phyloP scores from a whole-genome alignment of 1,140 invertebrate species.

The Drosophila pruinosa region DNA sequence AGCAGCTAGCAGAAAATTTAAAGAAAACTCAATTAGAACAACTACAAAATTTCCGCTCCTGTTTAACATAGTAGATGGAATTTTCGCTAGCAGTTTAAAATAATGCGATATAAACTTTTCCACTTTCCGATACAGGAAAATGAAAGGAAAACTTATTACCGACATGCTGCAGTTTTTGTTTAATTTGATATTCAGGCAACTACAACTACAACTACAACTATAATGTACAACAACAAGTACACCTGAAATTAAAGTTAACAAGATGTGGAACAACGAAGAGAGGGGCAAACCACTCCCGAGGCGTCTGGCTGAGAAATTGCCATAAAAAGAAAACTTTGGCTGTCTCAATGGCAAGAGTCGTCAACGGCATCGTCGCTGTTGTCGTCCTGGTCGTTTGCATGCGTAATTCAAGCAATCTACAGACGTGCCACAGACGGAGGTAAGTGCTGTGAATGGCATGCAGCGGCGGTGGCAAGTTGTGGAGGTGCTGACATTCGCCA shows the following conservation, averaged over 20 bases:
- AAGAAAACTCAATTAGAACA: neutral
- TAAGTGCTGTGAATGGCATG: constrained; percentile 9
- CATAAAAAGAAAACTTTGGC: constrained; percentile 70
- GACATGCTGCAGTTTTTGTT: constrained; percentile 59
- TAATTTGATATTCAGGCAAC: constrained; percentile 56
- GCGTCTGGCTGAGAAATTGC: constrained; percentile 66
- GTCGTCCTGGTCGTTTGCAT: constrained; percentile 47
- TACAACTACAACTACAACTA: constrained; percentile 13
- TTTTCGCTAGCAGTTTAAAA: constrained; percentile 34
- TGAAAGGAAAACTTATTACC: constrained; percentile 46
- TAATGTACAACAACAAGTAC: constrained; percentile 12
- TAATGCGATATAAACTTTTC: constrained; percentile 57
- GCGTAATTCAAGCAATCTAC: constrained; percentile 52
- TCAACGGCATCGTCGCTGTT: constrained; percentile 47
- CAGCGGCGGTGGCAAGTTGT: neutral
- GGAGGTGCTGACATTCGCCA: constrained; percentile 48
- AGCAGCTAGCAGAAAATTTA: neutral
- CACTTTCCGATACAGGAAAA: constrained; percentile 43
- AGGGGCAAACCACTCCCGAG: constrained; percentile 31
- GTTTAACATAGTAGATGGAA: constrained; percentile 15
- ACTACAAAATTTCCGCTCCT: constrained; percentile 17
- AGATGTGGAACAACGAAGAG: neutral
- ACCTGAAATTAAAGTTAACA: constrained; percentile 11
- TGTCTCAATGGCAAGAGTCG: constrained; percentile 76
- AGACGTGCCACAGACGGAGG: constrained; percentile 53